Conservation (phyloP, 2,113 vertebrate genomes). For the Scortum barcoo region DNA sequence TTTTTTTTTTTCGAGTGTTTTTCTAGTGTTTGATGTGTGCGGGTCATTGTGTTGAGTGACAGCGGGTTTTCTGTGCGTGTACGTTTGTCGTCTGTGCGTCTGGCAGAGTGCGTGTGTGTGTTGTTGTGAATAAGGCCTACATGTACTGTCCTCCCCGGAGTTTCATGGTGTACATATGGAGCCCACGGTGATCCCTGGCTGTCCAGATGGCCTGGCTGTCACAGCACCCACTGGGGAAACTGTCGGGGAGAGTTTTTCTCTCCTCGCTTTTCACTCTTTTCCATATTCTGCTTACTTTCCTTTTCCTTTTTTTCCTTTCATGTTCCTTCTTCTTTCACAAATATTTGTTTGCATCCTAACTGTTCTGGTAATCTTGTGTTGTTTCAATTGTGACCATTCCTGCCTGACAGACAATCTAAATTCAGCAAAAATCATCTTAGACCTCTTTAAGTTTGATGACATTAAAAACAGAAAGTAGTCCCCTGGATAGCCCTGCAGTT, state of each 20-base stretch:
- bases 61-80: slow-evolving; percentile 8
- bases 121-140: slow-evolving; percentile 32
- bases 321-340: background rate
- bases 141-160: slow-evolving; percentile 59
- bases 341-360: background rate
- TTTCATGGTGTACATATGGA: slow-evolving; percentile 63
- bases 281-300: background rate
- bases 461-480: background rate
- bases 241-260: slow-evolving; percentile 43
- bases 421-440: background rate
- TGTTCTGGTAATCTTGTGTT: background rate
- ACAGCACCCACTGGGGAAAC: slow-evolving; percentile 61
- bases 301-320: background rate
- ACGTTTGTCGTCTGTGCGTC: slow-evolving; percentile 1
- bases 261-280: slow-evolving; percentile 15
- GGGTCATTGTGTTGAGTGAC: slow-evolving; percentile 13
- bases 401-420: background rate
- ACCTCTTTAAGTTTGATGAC: background rate
- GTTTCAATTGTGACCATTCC: background rate
- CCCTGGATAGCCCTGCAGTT: background rate
- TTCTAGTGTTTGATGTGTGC: slow-evolving; percentile 18
- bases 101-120: slow-evolving; percentile 32
- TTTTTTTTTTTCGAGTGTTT: slow-evolving; percentile 5
- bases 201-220: slow-evolving; percentile 77
- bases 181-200: slow-evolving; percentile 57